Evolutionary conservation across 2,113 vertebrate genomes (phyloP).

Genomic region (Caranx ignobilis): DNA sequence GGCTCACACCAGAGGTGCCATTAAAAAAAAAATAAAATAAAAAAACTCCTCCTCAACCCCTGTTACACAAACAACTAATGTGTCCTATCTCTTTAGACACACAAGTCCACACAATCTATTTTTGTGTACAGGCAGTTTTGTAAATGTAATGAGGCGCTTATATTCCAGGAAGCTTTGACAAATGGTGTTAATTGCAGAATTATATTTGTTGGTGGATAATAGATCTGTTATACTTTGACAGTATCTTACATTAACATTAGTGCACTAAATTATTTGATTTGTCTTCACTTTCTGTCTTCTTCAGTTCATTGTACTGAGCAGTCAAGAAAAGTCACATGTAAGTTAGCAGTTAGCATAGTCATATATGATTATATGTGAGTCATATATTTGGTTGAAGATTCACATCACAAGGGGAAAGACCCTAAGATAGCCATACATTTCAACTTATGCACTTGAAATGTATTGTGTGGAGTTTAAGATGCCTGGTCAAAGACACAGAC

Average conservation of each 20-base stretch:
- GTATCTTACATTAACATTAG: not conserved
- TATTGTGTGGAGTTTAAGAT: conserved; percentile 1
- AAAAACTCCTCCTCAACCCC: conserved; percentile 22
- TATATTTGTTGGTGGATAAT: not conserved
- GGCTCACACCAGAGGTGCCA: conserved; percentile 33
- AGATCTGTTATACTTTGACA: not conserved
- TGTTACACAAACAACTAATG: conserved; percentile 29
- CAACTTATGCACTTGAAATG: too few species aligned
- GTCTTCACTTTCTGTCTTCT: not conserved
- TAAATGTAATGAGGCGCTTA: not conserved
- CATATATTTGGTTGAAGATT: too few species aligned
- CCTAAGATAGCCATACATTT: too few species aligned
- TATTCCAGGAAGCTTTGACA: conserved; percentile 3
- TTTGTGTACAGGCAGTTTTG: not conserved
- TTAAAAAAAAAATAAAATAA: conserved; percentile 13
- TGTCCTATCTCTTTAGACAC: not conserved
- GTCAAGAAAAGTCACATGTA: too few species aligned
- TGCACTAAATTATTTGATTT: too few species aligned
- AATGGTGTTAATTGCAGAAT: conserved; percentile 20
- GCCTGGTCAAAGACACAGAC: conserved; percentile 35
- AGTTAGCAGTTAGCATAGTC: too few species aligned
- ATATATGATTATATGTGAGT: too few species aligned
- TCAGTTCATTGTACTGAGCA: not conserved
- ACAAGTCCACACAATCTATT: conserved; percentile 17
- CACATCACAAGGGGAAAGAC: too few species aligned